A percentile compares a stretch with the other conserved stretches of the same genome.
Conservation (phyloP, 2,113 vertebrate species). For the Emydura subglobosa region DNA sequence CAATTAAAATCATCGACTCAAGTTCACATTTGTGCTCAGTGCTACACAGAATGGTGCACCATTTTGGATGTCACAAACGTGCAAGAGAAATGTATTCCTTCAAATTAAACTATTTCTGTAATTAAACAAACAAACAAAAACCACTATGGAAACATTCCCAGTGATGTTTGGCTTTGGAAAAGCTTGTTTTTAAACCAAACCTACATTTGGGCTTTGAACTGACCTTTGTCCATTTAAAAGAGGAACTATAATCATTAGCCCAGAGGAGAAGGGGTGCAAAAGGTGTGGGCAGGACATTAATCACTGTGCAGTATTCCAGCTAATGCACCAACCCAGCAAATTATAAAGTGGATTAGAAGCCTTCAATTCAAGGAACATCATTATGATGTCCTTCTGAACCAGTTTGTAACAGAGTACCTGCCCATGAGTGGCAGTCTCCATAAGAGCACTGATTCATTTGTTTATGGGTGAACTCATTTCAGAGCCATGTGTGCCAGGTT, state of each 20-base stretch:
- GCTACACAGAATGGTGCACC: background rate
- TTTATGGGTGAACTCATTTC: background rate
- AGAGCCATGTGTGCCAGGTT: background rate
- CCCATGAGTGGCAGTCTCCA: background rate
- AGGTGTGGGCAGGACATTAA: background rate
- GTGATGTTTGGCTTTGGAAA: background rate
- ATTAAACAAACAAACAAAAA: background rate
- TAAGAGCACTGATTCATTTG: background rate
- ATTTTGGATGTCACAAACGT: background rate
- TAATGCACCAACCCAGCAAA: background rate
- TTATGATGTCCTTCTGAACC: background rate
- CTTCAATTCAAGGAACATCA: background rate
- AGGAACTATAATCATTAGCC: background rate
- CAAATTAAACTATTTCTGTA: background rate
- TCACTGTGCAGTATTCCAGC: background rate
- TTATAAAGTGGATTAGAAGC: background rate
- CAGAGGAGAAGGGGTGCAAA: background rate
- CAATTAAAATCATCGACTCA: background rate
- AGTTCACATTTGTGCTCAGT: background rate
- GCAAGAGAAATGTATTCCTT: background rate
- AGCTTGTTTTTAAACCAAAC: background rate
- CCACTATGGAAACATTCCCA: background rate
- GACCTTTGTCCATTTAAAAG: background rate
- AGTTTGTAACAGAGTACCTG: background rate
- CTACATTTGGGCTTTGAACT: background rate